Evolutionary conservation across 2,113 vertebrate species (phyloP).

Genomic region (Ascaphus truei): DNA sequence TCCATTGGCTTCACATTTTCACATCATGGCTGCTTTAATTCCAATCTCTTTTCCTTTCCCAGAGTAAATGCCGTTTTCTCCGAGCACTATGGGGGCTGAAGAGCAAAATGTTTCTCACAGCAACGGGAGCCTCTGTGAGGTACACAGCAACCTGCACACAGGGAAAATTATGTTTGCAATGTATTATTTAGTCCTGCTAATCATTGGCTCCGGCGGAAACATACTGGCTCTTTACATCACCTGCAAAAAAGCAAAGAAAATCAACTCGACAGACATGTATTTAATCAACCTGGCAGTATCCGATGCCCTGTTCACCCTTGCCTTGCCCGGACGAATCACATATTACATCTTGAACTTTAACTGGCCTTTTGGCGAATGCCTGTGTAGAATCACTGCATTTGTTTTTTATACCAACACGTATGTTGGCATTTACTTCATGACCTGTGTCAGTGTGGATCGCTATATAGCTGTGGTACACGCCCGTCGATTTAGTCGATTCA

Average conservation of each 20-base stretch:
- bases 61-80: no score
- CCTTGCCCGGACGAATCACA: slow-evolving; percentile 66
- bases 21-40: no score
- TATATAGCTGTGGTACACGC: slow-evolving; percentile 75
- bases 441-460: slow-evolving; percentile 74
- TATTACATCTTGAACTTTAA: slow-evolving; percentile 71
- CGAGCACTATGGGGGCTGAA: rapidly evolving
- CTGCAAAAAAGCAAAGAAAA: slow-evolving; percentile 68
- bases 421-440: slow-evolving; percentile 76
- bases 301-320: slow-evolving; percentile 72
- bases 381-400: slow-evolving; percentile 67
- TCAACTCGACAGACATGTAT: slow-evolving; percentile 74
- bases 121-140: slow-evolving; percentile 61
- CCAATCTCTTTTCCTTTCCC: no score
- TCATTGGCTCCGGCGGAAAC: slow-evolving; percentile 68
- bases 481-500: slow-evolving; percentile 50
- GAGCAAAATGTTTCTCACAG: slow-evolving; percentile 37
- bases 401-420: slow-evolving; percentile 78
- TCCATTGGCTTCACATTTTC: no score
- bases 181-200: slow-evolving; percentile 66
- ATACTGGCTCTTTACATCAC: slow-evolving; percentile 69
- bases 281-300: slow-evolving; percentile 75
- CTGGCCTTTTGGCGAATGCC: slow-evolving; percentile 76
- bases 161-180: slow-evolving; percentile 63
- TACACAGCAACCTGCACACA: slow-evolving; percentile 54